Conservation (phyloP, 1,140 invertebrate species). For the Chironomus tepperi region DNA sequence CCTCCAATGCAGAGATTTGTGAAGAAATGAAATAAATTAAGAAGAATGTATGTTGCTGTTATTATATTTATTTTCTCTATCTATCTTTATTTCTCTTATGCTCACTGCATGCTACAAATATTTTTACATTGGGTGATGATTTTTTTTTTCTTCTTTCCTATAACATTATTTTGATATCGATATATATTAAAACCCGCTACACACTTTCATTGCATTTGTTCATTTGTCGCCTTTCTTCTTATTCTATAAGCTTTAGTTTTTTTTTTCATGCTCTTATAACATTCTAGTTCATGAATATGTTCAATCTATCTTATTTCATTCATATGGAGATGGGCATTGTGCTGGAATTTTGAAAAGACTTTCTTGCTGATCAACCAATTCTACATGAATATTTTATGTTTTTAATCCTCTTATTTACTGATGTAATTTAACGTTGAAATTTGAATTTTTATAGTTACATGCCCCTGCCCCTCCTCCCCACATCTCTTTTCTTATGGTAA, state of each 20-base stretch:
- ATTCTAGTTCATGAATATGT: neutral
- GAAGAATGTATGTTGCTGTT: neutral
- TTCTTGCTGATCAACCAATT: too few species aligned
- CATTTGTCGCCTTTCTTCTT: slow-evolving; percentile 12
- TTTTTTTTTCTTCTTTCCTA: too few species aligned
- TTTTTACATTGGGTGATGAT: slow-evolving; percentile 19
- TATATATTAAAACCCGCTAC: neutral
- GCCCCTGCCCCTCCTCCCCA: too few species aligned
- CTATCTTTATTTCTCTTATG: neutral
- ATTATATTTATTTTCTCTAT: neutral
- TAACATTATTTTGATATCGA: slow-evolving; percentile 20
- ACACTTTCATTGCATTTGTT: slow-evolving; percentile 13
- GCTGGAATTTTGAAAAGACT: too few species aligned
- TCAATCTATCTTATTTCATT: neutral
- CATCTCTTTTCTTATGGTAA: too few species aligned
- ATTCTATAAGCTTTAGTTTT: neutral
- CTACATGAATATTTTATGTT: too few species aligned
- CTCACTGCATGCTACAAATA: slow-evolving; percentile 11
- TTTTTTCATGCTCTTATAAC: slow-evolving; percentile 13
- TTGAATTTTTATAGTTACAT: too few species aligned
- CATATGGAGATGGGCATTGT: neutral
- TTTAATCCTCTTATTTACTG: too few species aligned
- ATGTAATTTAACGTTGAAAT: too few species aligned
- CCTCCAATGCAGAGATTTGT: neutral
- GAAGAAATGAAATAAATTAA: neutral